Percentiles rank a stretch among this genome's conserved stretches.
phyloP scores from a whole-genome alignment of 2,113 vertebrate genomes.

The Ciconia maguari region DNA sequence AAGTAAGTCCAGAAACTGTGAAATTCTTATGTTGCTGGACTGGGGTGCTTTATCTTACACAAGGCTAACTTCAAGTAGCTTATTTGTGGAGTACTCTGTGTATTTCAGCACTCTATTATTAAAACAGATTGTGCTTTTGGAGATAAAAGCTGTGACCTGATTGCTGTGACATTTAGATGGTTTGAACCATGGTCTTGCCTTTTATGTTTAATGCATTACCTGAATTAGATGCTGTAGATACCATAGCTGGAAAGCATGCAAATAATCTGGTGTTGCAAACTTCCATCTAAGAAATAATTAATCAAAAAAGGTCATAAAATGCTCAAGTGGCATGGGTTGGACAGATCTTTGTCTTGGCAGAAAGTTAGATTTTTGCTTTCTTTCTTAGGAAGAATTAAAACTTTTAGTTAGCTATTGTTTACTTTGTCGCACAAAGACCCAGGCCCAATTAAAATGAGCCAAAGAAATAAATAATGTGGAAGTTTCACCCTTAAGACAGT shows the following conservation, averaged over 20 bases:
- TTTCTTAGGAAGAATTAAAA: background rate
- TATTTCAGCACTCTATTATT: constrained; percentile 61
- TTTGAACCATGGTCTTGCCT: background rate
- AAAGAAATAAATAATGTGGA: background rate
- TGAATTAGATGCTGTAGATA: constrained; percentile 49
- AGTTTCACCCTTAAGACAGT: background rate
- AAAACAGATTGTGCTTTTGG: constrained; percentile 56
- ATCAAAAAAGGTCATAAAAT: constrained; percentile 26
- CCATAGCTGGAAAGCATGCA: constrained; percentile 1
- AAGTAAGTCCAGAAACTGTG: background rate
- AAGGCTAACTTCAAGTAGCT: background rate
- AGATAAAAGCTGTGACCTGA: constrained; percentile 54
- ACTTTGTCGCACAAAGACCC: background rate
- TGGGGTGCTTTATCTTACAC: background rate
- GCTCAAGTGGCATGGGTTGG: background rate
- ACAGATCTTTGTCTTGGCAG: constrained; percentile 27
- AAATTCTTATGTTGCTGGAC: background rate
- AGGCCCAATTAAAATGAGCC: background rate
- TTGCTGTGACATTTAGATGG: constrained; percentile 48
- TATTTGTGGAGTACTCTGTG: constrained; percentile 26
- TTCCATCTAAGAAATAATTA: constrained; percentile 55
- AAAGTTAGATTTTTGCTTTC: background rate
- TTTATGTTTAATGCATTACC: constrained; percentile 39
- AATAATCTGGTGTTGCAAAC: background rate
- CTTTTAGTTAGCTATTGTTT: background rate